Conservation (phyloP, 2,113 vertebrate species). For the Garra rufa region DNA sequence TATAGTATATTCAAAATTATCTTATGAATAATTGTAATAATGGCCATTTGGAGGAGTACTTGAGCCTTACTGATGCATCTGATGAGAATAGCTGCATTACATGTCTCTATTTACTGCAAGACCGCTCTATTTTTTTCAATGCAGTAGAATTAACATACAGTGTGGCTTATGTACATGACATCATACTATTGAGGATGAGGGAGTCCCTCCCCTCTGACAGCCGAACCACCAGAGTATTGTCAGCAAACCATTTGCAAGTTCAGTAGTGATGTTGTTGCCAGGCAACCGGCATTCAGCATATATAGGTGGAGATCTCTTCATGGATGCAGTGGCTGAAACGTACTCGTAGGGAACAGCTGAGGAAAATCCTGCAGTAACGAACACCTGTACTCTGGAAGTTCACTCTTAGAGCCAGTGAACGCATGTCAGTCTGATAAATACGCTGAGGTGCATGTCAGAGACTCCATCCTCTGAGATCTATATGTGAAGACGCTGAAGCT, state of each 20-base stretch:
- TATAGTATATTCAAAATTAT: neutral
- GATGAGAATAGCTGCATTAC: neutral
- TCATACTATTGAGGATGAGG: conserved; percentile 48
- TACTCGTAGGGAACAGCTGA: conserved; percentile 24
- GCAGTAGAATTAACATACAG: conserved; percentile 26
- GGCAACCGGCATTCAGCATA: conserved; percentile 73
- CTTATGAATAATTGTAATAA: neutral
- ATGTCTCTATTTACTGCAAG: neutral
- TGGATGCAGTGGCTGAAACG: conserved; percentile 68
- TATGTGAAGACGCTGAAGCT: conserved; percentile 5
- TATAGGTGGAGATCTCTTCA: conserved; percentile 68
- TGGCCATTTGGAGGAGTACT: neutral
- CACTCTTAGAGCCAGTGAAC: neutral
- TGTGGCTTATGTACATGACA: conserved; percentile 56
- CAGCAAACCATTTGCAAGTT: conserved; percentile 72
- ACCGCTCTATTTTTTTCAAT: neutral
- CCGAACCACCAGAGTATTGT: conserved; percentile 63
- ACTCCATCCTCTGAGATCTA: neutral
- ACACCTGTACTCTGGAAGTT: neutral
- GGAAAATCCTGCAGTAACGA: conserved; percentile 6
- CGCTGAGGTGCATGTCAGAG: neutral
- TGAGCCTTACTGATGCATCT: neutral
- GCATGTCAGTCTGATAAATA: neutral
- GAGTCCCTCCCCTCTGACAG: conserved; percentile 59
- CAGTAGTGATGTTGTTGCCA: conserved; percentile 76